Evolutionary conservation across 2,888 invertebrate genomes (phyloP), one percentile per base, ranked within the genome.

Genomic region (Drosophila demipolita): DNA sequence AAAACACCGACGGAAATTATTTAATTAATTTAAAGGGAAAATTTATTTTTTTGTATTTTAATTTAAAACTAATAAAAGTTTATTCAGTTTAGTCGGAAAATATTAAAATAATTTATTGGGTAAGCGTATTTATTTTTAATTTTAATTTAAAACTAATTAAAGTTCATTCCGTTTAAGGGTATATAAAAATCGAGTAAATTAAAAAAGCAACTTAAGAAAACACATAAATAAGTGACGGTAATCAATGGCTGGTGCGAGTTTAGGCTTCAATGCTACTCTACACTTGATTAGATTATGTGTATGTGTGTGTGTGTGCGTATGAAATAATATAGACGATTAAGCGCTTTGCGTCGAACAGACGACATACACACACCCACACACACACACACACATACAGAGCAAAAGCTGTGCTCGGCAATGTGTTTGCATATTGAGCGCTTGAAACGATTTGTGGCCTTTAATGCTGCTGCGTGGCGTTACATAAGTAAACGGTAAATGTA

Each of bases 381-480:
- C 15, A 26, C 15, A 20, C 12, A 58, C 26, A 33, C 42, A 50
- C 58, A 33, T 26, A 67, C 17, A 29, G 12, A n/a, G 32, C 26
- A 12, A 32, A 52, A 62, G 26, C 60, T 50, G 64, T 61, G 66
- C 59, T 67, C 58, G 73, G 57, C 54, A 67, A 76, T 78, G 77
- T 80, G 78, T 80, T 78, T 80, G 81, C 82, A 83, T 76, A 74
- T 81, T 72, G 68, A 78, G 78, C 65, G 73, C 90, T 89, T 89
- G 71, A 75, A 87, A 83, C 84, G 84, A 83, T 87, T 89, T 85
- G 89, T 87, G 88, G 75, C 87, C 72, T 89, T 89, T 69, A 81
- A 89, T 89, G 79, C 82, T 82, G 52, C 65, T 69, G 74, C 89
- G 87, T 83, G 89, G 82, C 78, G 65, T 75, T 69, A 78, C 89